Base-by-base conservation (phyloP, 2,113 vertebrate genomes). In the Procavia capensis region DNA sequence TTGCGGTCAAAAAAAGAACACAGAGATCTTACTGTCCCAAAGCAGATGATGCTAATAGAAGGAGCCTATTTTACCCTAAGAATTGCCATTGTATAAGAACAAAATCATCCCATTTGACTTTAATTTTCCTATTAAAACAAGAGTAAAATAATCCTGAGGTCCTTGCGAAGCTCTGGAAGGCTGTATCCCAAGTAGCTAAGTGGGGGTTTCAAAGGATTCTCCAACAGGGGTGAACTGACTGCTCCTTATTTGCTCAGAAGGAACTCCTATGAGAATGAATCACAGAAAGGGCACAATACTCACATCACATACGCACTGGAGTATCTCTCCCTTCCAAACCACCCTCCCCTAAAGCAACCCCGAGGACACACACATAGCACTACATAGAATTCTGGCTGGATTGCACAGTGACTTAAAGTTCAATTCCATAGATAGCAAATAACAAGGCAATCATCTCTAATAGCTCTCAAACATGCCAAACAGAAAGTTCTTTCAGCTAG, bases 371-470 rank as follows among this genome's bases (percentile, higher is more conserved):
- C 34, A 93, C 10, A n/a, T 43, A 85, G 24, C 11, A 78, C 54
- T 61, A 47, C 85, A 90, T 22, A 86, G 74, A 94, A 94, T 94
- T 94, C 81, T 84, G 86, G 41, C 70, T 94, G 70, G 29, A 91
- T 36, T 89, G 86, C 14, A 95, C 95, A 88, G 74, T n/a, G 25
- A 47, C 75, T 93, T 86, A 39, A 95, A 86, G 83, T 85, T 79
- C 59, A 92, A 91, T 88, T 59, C 74, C 74, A 84, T 20, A 93
- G 89, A 90, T 27, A 95, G 88, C 29, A 84, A 95, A 96, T 24
- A 94, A 91, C 72, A 72, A 95, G 64, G 83, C 89, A 95, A 94
- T 96, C 91, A 96, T 96, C 84, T 70, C 64, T 93, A 94, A 91
- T 85, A 54, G 39, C 75, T 76, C 41, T 96, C 93, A 85, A 74